Evolutionary conservation across 1,140 invertebrate species (phyloP), one percentile per base, ranked within the genome.

Genomic region (Tetraneura akinire): DNA sequence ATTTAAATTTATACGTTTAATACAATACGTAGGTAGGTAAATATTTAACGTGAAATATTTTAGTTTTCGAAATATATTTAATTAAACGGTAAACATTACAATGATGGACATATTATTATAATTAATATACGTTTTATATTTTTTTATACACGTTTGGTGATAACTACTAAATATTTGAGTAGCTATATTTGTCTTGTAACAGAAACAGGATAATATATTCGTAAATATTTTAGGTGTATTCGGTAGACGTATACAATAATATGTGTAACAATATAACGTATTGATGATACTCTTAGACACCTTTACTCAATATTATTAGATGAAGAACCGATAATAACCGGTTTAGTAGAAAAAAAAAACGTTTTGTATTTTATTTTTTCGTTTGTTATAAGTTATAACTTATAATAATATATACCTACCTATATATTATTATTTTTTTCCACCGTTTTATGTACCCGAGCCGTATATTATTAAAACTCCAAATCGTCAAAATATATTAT

Each of bases 311-410:
- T 47, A 21, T 47, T 23, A 16, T 3, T 47, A 37, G 37, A 68
- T 68, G n/a, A 47, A 16, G n/a, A 47, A 16, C 66, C 16, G 66
- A 68, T 68, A 68, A 68, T 68, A 68, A 68, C 66, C 42, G 66
- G 66, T 68, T 68, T 23, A 3, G 16, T 23, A 3, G 16, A 47
- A 26, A 47, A 14, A 23, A 45, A 68, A 45, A 42, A 1, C 13
- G 66, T 68, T 45, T 68, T 68, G 66, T 68, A 47, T 37, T 26
- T 18, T 21, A 47, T 68, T 37, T 37, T 37, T 37, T 37, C n/a
- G n/a, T 47, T 68, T 68, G 37, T 68, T 47, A 64, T 21, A 64
- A n/a, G n/a, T n/a, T n/a, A n/a, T n/a, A n/a, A n/a, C n/a, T n/a
- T n/a, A n/a, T n/a, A n/a, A n/a, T n/a, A n/a, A n/a, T n/a, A n/a